phyloP scores from a whole-genome alignment of 2,888 invertebrate species.

The Cybosia mesomella region DNA sequence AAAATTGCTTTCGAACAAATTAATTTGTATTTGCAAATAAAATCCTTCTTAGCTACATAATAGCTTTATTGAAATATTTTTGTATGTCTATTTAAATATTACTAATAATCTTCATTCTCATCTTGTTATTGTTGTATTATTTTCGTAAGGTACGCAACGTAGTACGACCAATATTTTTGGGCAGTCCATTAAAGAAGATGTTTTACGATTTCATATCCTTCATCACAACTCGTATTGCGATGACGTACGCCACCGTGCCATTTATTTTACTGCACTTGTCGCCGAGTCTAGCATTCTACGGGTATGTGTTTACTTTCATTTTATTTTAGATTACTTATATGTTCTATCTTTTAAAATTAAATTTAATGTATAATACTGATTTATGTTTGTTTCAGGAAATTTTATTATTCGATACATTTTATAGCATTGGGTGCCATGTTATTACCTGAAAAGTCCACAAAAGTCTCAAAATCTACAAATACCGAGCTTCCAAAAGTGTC shows the following conservation, averaged over 20 bases:
- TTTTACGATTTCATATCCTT: slow-evolving; percentile 95
- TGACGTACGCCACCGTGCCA: slow-evolving; percentile 96
- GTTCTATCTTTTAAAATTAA: background rate
- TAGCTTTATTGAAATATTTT: too few species aligned
- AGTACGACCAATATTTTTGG: slow-evolving; percentile 92
- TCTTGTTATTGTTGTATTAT: slow-evolving; percentile 37
- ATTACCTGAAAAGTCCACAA: slow-evolving; percentile 65
- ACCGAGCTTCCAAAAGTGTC: slow-evolving; percentile 57
- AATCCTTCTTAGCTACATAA: too few species aligned
- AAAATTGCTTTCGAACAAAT: too few species aligned
- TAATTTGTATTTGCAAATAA: too few species aligned
- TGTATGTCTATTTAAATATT: background rate
- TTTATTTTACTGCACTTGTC: slow-evolving; percentile 96
- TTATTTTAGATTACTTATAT: background rate
- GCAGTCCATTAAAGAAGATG: slow-evolving; percentile 88
- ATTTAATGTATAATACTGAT: background rate
- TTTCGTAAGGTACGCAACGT: slow-evolving; percentile 91
- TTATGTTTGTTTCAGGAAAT: slow-evolving; percentile 77
- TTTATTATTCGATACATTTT: slow-evolving; percentile 84
- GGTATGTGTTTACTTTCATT: slow-evolving; percentile 85
- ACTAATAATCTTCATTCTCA: background rate
- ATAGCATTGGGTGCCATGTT: slow-evolving; percentile 80
- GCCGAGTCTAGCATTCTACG: slow-evolving; percentile 91
- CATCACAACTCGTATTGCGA: slow-evolving; percentile 92
- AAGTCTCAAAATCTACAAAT: slow-evolving; percentile 37